Evolutionary conservation across 2,888 invertebrate species (phyloP).

Genomic region (Acanthoscelides obtectus): DNA sequence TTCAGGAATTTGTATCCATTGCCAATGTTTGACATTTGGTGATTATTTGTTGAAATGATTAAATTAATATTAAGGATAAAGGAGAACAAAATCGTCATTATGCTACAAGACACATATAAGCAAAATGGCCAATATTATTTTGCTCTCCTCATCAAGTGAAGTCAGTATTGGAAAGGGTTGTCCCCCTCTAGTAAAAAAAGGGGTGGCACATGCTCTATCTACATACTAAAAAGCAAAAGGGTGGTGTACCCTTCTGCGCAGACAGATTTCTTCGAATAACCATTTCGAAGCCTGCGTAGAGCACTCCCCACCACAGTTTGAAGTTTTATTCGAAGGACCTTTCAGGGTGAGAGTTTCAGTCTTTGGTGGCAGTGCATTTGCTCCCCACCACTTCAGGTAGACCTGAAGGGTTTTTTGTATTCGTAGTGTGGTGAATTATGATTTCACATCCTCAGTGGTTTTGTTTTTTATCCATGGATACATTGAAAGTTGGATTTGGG

Average conservation of each 20-base stretch:
- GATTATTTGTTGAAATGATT: too few relatives aligned
- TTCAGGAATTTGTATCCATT: too few relatives aligned
- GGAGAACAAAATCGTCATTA: too few relatives aligned
- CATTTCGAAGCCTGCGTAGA: constrained; percentile 13
- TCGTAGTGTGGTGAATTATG: background rate
- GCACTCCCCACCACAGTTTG: constrained; percentile 21
- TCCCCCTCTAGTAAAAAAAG: constrained; percentile 18
- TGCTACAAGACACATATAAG: background rate
- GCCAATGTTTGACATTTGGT: too few relatives aligned
- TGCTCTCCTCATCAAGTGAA: background rate
- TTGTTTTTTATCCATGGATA: background rate
- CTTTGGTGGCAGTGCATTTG: constrained; percentile 35
- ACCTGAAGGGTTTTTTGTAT: constrained; percentile 2
- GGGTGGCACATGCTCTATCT: constrained; percentile 9
- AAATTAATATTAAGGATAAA: too few relatives aligned
- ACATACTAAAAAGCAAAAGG: constrained; percentile 23
- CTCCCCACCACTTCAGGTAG: constrained; percentile 36
- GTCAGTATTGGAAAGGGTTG: constrained; percentile 19
- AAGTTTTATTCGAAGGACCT: constrained; percentile 18
- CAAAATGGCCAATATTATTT: background rate
- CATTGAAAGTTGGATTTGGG: background rate
- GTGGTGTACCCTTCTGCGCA: constrained; percentile 18
- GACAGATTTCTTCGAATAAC: constrained; percentile 15
- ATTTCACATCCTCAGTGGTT: background rate
- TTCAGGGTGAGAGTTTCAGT: constrained; percentile 16